Percentiles rank a stretch among this genome's conserved stretches.
Conservation (phyloP, 2,888 invertebrate species). For the Penaeus monodon region DNA sequence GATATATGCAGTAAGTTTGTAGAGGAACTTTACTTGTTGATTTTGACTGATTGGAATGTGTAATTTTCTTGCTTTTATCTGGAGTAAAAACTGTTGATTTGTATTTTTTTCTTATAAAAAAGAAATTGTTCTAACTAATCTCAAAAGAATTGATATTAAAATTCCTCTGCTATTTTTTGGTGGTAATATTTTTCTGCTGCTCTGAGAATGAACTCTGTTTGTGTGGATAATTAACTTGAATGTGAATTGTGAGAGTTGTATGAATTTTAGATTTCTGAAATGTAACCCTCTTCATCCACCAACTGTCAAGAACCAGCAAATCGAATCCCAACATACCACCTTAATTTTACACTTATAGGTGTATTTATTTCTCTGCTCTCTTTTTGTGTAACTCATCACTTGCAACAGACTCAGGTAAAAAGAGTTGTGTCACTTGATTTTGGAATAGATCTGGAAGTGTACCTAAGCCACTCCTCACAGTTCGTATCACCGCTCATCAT, state of each 20-base stretch:
- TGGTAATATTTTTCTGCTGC: too few relatives aligned
- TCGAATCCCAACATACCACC: constrained; percentile 19
- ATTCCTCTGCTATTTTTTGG: too few relatives aligned
- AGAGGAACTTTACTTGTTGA: background rate
- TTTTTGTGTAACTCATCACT: constrained; percentile 43
- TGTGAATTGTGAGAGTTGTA: too few relatives aligned
- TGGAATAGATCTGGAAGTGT: constrained; percentile 35
- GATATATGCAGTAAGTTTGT: constrained; percentile 27
- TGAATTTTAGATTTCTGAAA: too few relatives aligned
- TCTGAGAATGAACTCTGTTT: too few relatives aligned
- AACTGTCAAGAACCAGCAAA: too few relatives aligned
- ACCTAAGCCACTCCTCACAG: constrained; percentile 24
- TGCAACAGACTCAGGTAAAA: constrained; percentile 47
- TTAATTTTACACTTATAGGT: constrained; percentile 22
- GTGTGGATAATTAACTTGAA: too few relatives aligned
- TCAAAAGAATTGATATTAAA: too few relatives aligned
- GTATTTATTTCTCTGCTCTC: constrained; percentile 25
- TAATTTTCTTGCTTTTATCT: background rate
- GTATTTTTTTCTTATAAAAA: too few relatives aligned
- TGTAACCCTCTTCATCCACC: too few relatives aligned
- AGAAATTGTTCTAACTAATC: too few relatives aligned
- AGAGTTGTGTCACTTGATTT: constrained; percentile 40
- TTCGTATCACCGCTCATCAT: constrained; percentile 39
- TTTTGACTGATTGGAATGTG: background rate
- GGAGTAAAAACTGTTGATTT: too few relatives aligned